phyloP scores from a whole-genome alignment of 1,140 invertebrate genomes.

The Marisa cornuarietis region DNA sequence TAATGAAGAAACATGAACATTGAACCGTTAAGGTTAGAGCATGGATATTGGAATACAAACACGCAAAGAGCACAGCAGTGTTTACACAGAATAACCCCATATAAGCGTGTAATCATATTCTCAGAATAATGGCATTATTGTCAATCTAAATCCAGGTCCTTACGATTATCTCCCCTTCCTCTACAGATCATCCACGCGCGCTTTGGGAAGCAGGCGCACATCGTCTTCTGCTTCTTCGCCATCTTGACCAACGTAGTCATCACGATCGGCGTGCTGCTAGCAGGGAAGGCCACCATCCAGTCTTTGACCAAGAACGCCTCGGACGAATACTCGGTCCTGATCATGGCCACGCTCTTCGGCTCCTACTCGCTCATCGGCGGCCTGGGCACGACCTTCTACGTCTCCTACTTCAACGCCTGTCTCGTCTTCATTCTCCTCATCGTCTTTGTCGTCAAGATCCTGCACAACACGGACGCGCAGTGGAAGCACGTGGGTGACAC shows the following conservation, averaged over 20 bases:
- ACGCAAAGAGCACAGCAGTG: no score
- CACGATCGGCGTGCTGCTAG: conserved; percentile 62
- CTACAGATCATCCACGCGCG: conserved; percentile 59
- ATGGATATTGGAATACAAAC: no score
- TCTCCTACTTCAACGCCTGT: conserved; percentile 65
- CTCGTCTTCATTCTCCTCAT: conserved; percentile 63
- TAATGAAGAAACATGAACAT: no score
- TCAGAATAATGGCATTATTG: background rate
- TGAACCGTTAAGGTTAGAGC: no score
- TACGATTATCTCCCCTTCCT: background rate
- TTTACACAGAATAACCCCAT: no score
- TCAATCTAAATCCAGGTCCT: background rate
- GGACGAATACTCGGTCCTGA: conserved; percentile 49
- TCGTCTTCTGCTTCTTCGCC: conserved; percentile 64
- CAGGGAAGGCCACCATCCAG: conserved; percentile 51
- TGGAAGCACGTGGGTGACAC: conserved; percentile 41
- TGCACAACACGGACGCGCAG: conserved; percentile 44
- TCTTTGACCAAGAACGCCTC: conserved; percentile 51
- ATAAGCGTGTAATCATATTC: no score
- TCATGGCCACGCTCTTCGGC: conserved; percentile 54
- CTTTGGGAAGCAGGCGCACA: conserved; percentile 63
- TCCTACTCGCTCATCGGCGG: conserved; percentile 65
- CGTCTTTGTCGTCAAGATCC: conserved; percentile 53
- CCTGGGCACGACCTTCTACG: conserved; percentile 65
- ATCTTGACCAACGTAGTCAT: conserved; percentile 66